Percentiles rank a stretch among this genome's conserved stretches.
Conservation (phyloP, 2,113 vertebrate genomes). For the Barbus barbus region DNA sequence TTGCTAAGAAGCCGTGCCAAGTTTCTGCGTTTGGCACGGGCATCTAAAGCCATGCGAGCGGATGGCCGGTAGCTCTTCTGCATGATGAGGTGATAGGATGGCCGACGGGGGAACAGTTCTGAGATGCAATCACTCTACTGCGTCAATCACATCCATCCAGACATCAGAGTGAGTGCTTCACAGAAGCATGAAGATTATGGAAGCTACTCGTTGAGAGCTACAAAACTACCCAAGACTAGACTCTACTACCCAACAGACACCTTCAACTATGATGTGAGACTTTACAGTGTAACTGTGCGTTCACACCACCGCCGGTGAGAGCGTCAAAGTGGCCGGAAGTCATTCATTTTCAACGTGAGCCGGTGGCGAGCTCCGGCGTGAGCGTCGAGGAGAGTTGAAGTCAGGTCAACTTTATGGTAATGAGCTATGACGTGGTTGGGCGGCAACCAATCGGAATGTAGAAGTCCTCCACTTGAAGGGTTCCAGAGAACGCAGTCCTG, state of each 20-base stretch:
- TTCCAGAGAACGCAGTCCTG: too few relatives aligned
- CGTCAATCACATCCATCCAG: neutral
- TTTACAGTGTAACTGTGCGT: slow-evolving; percentile 27
- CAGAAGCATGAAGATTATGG: slow-evolving; percentile 44
- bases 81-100: slow-evolving; percentile 39
- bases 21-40: neutral
- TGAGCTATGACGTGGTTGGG: too few relatives aligned
- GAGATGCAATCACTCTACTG: slow-evolving; percentile 38
- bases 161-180: slow-evolving; percentile 37
- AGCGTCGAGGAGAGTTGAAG: too few relatives aligned
- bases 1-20: neutral
- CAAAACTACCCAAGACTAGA: slow-evolving; percentile 35
- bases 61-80: neutral
- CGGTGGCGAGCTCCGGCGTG: too few relatives aligned
- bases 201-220: slow-evolving; percentile 36
- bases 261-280: neutral
- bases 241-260: neutral
- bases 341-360: too few relatives aligned
- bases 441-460: too few relatives aligned
- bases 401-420: too few relatives aligned
- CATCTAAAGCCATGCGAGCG: slow-evolving; percentile 16
- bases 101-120: slow-evolving; percentile 26
- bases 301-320: too few relatives aligned
- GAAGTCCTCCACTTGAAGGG: too few relatives aligned
- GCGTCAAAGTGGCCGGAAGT: too few relatives aligned